These are phyloP conservation scores for Crossaster papposus DNA, from an alignment of 53 echinoderm and acorn worm genomes.

Conservation along the genomic window DNA sequence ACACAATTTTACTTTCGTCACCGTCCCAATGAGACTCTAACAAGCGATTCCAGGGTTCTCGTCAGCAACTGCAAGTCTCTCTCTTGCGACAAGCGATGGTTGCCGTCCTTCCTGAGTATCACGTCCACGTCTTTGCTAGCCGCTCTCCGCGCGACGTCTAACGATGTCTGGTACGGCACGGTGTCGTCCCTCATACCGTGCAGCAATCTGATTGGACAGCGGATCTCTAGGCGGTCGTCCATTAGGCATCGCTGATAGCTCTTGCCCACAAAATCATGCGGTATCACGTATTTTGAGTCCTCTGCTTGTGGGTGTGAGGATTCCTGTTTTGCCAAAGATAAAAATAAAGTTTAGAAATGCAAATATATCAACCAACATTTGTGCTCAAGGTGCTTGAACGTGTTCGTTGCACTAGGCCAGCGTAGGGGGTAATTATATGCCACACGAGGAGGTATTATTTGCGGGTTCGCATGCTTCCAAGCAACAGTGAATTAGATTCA, in stretches of 20 bases:
- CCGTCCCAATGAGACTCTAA: neutral
- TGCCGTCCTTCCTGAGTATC: slow-evolving; percentile 64
- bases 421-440: too few relatives aligned
- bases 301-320: neutral
- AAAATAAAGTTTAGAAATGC: neutral
- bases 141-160: slow-evolving; percentile 66
- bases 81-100: slow-evolving; percentile 74
- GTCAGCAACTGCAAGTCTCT: slow-evolving; percentile 57
- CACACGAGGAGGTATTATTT: too few relatives aligned
- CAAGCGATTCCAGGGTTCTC: slow-evolving; percentile 27
- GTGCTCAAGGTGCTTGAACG: too few relatives aligned
- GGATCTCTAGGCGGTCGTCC: slow-evolving; percentile 52
- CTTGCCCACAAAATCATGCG: slow-evolving; percentile 65
- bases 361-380: too few relatives aligned
- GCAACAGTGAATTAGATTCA: too few relatives aligned
- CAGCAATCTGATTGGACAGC: slow-evolving; percentile 68
- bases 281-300: slow-evolving; percentile 22
- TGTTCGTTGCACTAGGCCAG: too few relatives aligned
- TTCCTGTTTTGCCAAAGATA: neutral
- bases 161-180: slow-evolving; percentile 62
- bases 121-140: slow-evolving; percentile 78
- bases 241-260: slow-evolving; percentile 57
- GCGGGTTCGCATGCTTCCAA: too few relatives aligned
- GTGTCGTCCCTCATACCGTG: slow-evolving; percentile 81
- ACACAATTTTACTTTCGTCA: neutral